Base-by-base conservation (phyloP, 2,797 vertebrate species). In the Acropternis orthonyx region DNA sequence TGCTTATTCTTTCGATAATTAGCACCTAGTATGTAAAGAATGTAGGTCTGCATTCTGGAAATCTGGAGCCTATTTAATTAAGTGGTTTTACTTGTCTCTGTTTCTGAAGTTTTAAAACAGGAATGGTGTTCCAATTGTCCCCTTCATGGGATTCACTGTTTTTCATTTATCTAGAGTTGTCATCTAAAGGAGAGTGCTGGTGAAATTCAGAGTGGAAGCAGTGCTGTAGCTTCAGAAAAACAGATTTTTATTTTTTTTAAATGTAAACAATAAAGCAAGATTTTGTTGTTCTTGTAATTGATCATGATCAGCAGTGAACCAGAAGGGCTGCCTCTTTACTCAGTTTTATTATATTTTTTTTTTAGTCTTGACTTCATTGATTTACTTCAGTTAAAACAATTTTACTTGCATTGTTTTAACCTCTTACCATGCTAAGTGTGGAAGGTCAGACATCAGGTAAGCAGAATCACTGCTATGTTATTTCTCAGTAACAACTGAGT, bases 331-430 rank as follows among this genome's bases (percentile, higher is more conserved):
- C 7, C 18, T 75, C 32, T 86, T 55, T 36, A 56, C 7, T 67
- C 21, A 82, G 8, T 28, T 82, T 10, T 46, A 7, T 80, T 72
- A 8, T 8, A 10, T 82, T 56, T 56, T 14, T 14, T 51, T 59
- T 85, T 84, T 14, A 68, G 12, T 66, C 12, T 74, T 74, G 4
- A 49, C 21, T 68, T 75, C 7, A 7, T 75, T 75, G 14, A 41
- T 71, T 67, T 80, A 14, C 24, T 87, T 91, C 59, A 32, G 16
- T 71, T 78, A 67, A 84, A 94, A 52, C 6, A 74, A 26, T 43
- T 85, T 85, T 56, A 22, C 13, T 61, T 75, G 51, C 8, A 1
- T 39, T 85, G 26, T 63, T 74, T 83, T 80, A 56, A 63, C 34
- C 22, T 44, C 2, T 0, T 61, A 12, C 32, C 7, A 0, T 46